These are phyloP conservation scores for Micrasema minimum DNA, from an alignment of 1,140 invertebrate species.

Conservation along the genomic window DNA sequence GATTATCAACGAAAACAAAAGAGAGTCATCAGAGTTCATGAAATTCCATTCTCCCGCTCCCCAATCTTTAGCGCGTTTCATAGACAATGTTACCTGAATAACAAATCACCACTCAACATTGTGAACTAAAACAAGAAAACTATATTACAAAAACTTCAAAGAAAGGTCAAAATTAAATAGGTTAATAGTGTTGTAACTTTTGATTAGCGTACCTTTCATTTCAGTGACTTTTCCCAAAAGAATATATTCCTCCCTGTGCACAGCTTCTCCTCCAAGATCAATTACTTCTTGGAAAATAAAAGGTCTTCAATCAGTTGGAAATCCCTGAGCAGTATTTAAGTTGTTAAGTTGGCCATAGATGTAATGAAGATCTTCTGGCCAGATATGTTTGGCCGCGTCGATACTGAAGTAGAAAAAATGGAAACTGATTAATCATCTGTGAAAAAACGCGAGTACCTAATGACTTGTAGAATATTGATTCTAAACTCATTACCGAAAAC, in stretches of 20 bases:
- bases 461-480: not conserved
- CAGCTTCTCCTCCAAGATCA: conserved; percentile 70
- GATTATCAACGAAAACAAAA: conserved; percentile 70
- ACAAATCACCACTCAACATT: conserved; percentile 56
- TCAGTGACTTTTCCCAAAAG: conserved; percentile 75
- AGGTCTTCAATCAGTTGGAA: conserved; percentile 62
- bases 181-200: too few species aligned
- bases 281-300: conserved; percentile 80
- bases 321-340: conserved; percentile 66
- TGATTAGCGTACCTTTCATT: conserved; percentile 74
- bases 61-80: conserved; percentile 66
- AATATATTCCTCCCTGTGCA: conserved; percentile 67
- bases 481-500: conserved; percentile 64
- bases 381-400: conserved; percentile 75
- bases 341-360: conserved; percentile 66
- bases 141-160: too few species aligned
- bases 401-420: conserved; percentile 57
- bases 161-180: too few species aligned
- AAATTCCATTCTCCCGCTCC: conserved; percentile 70
- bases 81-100: conserved; percentile 58
- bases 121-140: not conserved
- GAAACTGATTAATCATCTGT: not conserved
- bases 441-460: not conserved
- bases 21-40: conserved; percentile 61
- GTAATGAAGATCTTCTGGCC: conserved; percentile 67